Base-by-base conservation (phyloP, 2,888 invertebrate species). In the Campoletis raptor region DNA sequence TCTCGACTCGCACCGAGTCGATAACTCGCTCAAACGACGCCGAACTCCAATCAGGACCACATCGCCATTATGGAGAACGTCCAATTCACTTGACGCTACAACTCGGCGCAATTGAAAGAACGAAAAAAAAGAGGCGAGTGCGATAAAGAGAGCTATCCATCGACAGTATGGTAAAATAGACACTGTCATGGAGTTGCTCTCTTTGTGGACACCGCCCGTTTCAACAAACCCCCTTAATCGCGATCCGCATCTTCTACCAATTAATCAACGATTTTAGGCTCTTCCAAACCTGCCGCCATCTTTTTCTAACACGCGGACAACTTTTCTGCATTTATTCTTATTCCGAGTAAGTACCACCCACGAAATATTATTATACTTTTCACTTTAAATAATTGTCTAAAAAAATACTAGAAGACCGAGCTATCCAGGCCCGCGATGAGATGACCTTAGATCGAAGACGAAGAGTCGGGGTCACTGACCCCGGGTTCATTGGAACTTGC, bases 151-250 rank as follows among this genome's bases (percentile, higher is more conserved):
- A 99, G 98, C 98, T 98, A 98, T 98, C 98, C 98, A 98, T 98
- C 98, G 98, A 99, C 98, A 98, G 98, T 99, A 98, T 97, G 97
- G 97, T 95, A 96, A 95, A 88, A 95, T 96, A 96, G 97, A 97
- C 97, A 98, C 98, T 98, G 98, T 98, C 98, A 98, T 98, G 98
- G 98, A 98, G 98, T 98, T 98, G 98, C 98, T 98, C 98, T 98
- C 98, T 98, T 98, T 98, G 98, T 98, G 97, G 97, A 97, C 97
- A 97, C 96, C 96, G 97, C 96, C 95, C 95, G 95, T 94, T 94
- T 95, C 97, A 93, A 91, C 96, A 66, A 48, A 57, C 81, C 72
- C 24, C 57, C 24, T 15, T 18, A 66, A 40, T 77, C 81, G 37
- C 0, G 36, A 45, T 74, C 81, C 45, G 66, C 61, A 73, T 18